phyloP scores from a whole-genome alignment of 2,888 invertebrate genomes.

The Galerucella nymphaeae region DNA sequence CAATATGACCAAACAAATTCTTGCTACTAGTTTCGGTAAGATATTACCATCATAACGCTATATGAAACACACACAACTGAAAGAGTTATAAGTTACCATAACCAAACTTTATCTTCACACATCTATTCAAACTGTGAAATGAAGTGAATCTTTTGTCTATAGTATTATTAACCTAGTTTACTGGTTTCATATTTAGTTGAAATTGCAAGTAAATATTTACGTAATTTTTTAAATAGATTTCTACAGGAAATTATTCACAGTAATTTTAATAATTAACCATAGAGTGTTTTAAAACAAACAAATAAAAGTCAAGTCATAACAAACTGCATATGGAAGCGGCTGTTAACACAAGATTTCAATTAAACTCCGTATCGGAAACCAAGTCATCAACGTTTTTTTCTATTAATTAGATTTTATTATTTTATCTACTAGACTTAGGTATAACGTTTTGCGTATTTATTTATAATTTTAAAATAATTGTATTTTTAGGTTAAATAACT shows the following conservation, averaged over 20 bases:
- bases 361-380: not conserved
- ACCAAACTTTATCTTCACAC: too few species aligned
- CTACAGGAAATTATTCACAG: conserved; percentile 2
- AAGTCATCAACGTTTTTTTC: not conserved
- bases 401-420: not conserved
- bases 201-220: conserved; percentile 1
- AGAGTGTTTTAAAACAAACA: conserved; percentile 8
- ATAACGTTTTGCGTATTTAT: too few species aligned
- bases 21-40: too few species aligned
- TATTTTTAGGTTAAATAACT: not conserved
- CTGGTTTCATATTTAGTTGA: not conserved
- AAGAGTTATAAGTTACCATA: too few species aligned
- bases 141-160: not conserved
- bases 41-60: too few species aligned
- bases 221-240: not conserved
- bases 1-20: too few species aligned
- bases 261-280: conserved; percentile 8
- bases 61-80: too few species aligned
- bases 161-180: not conserved
- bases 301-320: not conserved
- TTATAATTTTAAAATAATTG: too few species aligned
- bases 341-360: conserved; percentile 15
- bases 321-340: conserved; percentile 12
- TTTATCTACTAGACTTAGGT: not conserved
- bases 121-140: too few species aligned